Conservation (phyloP, 2,888 invertebrate genomes). For the Troglohyphantes excavatus region DNA sequence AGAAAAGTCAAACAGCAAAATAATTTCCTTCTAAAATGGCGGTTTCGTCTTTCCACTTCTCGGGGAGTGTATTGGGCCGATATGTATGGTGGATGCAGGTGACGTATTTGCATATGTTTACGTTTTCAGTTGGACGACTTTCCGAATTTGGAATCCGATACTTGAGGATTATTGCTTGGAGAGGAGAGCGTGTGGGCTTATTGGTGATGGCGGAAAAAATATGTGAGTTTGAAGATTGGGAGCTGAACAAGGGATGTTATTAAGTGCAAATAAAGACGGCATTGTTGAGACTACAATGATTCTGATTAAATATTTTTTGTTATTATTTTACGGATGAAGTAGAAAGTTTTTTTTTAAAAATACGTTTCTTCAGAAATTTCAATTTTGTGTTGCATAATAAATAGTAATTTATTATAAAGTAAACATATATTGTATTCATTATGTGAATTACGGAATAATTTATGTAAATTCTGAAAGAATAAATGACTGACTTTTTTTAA, state of each 20-base stretch:
- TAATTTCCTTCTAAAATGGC: constrained; percentile 53
- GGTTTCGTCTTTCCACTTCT: constrained; percentile 48
- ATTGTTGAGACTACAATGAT: too few species aligned
- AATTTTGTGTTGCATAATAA: too few species aligned
- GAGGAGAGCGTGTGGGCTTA: constrained; percentile 10
- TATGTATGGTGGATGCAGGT: constrained; percentile 23
- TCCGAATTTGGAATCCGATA: constrained; percentile 39
- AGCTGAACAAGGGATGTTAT: neutral
- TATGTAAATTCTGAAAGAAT: too few species aligned
- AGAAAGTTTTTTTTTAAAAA: too few species aligned
- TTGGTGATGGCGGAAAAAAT: neutral
- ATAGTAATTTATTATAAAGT: too few species aligned
- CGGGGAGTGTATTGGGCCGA: constrained; percentile 22
- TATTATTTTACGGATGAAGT: too few species aligned
- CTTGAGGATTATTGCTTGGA: constrained; percentile 35
- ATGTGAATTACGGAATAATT: too few species aligned
- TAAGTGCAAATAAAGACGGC: too few species aligned
- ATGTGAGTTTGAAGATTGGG: neutral
- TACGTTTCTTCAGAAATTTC: too few species aligned
- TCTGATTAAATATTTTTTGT: too few species aligned
- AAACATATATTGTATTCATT: too few species aligned
- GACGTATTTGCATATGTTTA: constrained; percentile 53
- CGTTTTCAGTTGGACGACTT: constrained; percentile 31
- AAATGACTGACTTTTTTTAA: too few species aligned
- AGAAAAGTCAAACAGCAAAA: constrained; percentile 65